Evolutionary conservation across 1,140 invertebrate species (phyloP), one percentile per base, ranked within the genome.

Genomic region (Dufourea novaeangliae): DNA sequence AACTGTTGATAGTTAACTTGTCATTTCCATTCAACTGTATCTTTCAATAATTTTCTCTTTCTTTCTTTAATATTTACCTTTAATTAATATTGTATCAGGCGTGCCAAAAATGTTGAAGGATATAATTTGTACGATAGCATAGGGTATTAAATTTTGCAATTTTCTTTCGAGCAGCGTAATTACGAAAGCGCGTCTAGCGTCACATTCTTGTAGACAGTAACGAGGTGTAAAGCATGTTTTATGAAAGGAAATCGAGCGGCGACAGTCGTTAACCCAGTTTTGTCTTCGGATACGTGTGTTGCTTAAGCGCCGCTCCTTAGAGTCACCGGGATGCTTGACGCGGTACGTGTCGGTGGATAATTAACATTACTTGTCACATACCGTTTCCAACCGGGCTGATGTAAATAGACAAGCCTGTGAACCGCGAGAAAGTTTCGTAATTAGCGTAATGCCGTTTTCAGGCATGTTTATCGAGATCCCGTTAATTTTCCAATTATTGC

Each of bases 371-470:
- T 61, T 14, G 41, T 14, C 27, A 10, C 20, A 8, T 22, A 22
- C 27, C 54, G 32, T 69, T 76, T 68, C 27, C 73, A 41, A 34
- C 29, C 14, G 8, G 6, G 37, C 56, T 39, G n/a, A 61, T 59
- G 54, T 68, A 46, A 75, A 75, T 41, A 67, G 37, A 75, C 52
- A 75, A n/a, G 44, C 37, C 37, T 25, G 50, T 29, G 50, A 56
- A 32, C n/a, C 17, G 10, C 22, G 22, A n/a, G n/a, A 75, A n/a
- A 75, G 52, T 75, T 75, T 59, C 39, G 39, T 57, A 75, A 75
- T 75, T 68, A 75, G 39, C 29, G 34, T 12, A 27, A 17, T 34
- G 46, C 20, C 20, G 56, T 34, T 59, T 46, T 75, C 39, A 20
- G 11, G 2, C 62, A 34, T 39, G 62, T 59, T 68, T 68, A 59